phyloP scores from a whole-genome alignment of 2,888 invertebrate genomes.

The Xestoiulus laeticollis region DNA sequence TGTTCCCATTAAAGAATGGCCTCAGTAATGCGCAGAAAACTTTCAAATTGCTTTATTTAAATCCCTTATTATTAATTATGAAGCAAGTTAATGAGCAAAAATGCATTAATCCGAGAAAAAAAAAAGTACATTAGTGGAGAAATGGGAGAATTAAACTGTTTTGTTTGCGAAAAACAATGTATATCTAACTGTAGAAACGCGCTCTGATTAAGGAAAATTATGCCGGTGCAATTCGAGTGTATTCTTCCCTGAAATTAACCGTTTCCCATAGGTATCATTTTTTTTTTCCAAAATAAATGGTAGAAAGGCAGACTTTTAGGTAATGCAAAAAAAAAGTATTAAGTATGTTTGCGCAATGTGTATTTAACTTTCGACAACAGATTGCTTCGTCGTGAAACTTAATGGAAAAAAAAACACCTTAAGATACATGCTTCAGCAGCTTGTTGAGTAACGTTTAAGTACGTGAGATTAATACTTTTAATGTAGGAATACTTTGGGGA shows the following conservation, averaged over 20 bases:
- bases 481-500: not conserved
- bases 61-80: slow-evolving; percentile 2
- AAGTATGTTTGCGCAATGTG: not conserved
- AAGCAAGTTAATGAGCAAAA: not conserved
- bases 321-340: not conserved
- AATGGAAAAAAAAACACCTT: not conserved
- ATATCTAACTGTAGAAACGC: not conserved
- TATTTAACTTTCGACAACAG: not conserved
- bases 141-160: not conserved
- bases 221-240: slow-evolving; percentile 17
- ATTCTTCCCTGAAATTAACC: slow-evolving; percentile 22
- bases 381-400: not conserved
- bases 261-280: slow-evolving; percentile 1
- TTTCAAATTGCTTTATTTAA: not conserved
- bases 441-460: not conserved
- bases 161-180: not conserved
- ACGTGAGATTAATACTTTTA: not conserved
- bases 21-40: not conserved
- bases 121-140: not conserved
- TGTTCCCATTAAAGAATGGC: not conserved
- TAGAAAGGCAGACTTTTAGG: not conserved
- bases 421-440: not conserved
- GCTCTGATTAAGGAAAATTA: slow-evolving; percentile 18
- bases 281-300: slow-evolving; percentile 1
- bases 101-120: not conserved